These are phyloP conservation scores for Xestoiulus laeticollis DNA, from an alignment of 2,888 invertebrate genomes.

Conservation along the genomic window DNA sequence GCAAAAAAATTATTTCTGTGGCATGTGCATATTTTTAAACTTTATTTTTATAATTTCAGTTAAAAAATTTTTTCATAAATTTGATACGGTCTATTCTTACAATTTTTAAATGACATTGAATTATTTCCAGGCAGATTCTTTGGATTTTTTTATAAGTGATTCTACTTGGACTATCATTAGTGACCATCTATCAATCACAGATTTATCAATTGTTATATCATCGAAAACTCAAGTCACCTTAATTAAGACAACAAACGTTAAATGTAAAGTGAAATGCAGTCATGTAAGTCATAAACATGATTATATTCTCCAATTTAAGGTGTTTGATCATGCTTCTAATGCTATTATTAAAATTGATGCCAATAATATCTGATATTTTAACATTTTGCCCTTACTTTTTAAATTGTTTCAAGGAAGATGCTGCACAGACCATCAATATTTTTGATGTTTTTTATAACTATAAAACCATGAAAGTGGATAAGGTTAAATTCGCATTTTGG, in stretches of 20 bases:
- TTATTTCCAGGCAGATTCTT: neutral
- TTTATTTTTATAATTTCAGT: neutral
- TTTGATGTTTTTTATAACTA: slow-evolving; percentile 16
- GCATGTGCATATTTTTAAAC: neutral
- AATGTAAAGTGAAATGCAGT: neutral
- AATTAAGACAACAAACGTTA: neutral
- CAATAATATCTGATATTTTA: too few relatives aligned
- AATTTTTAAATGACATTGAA: neutral
- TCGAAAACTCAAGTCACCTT: neutral
- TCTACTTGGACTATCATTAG: slow-evolving; percentile 35
- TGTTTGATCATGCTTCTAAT: neutral
- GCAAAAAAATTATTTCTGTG: neutral
- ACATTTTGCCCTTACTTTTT: neutral
- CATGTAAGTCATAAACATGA: neutral
- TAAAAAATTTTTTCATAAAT: neutral
- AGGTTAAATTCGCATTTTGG: neutral
- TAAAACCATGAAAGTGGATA: neutral
- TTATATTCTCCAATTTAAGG: neutral
- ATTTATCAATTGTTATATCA: neutral
- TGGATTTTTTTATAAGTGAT: neutral
- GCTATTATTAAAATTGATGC: too few relatives aligned
- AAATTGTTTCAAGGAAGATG: neutral
- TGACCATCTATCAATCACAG: neutral
- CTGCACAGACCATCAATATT: neutral
- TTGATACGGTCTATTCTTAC: neutral